Evolutionary conservation across 2,797 vertebrate genomes (phyloP).

Genomic region (Pelobates cultripes): DNA sequence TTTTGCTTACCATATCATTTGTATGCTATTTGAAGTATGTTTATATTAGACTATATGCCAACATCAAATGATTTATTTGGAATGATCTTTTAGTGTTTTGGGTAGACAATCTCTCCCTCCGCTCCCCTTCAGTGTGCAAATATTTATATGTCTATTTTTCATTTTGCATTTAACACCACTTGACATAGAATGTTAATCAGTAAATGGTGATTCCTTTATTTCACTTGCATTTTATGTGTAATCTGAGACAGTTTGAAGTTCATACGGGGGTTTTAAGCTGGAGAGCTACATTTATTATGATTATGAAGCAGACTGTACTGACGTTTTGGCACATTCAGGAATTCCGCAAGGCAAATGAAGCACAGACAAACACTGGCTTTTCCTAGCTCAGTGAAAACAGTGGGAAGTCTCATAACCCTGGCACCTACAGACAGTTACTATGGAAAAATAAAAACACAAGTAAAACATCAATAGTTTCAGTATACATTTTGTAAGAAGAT

Average conservation of each 20-base stretch:
- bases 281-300: neutral
- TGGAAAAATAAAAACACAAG: constrained; percentile 34
- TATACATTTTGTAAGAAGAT: neutral
- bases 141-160: neutral
- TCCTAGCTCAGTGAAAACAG: constrained; percentile 15
- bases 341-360: constrained; percentile 46
- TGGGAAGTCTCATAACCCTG: neutral
- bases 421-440: constrained; percentile 21
- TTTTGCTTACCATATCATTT: too few species aligned
- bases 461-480: neutral
- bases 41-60: too few species aligned
- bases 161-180: neutral
- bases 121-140: too few species aligned
- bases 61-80: too few species aligned
- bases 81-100: too few species aligned
- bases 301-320: neutral
- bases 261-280: neutral
- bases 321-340: constrained; percentile 24
- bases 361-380: constrained; percentile 30
- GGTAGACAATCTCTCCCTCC: too few species aligned
- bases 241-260: neutral
- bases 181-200: too few species aligned
- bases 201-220: too few species aligned
- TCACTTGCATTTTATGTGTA: too few species aligned
- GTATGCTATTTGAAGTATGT: too few species aligned